Conservation (phyloP, 1,140 invertebrate genomes). For the Brachystomella parvula region DNA sequence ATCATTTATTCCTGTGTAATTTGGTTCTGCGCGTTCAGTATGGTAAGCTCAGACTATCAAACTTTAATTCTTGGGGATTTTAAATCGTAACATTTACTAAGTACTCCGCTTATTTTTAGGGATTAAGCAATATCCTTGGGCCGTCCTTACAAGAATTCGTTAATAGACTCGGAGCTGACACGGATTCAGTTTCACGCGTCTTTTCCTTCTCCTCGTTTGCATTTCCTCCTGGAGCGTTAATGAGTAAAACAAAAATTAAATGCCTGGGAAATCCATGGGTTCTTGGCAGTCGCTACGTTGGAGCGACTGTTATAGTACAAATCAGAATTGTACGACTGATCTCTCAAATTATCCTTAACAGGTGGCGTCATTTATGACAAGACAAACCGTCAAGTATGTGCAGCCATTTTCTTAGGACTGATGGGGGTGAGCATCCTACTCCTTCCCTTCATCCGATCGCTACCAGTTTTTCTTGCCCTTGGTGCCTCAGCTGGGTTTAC, state of each 20-base stretch:
- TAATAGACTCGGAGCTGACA: neutral
- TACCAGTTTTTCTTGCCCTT: neutral
- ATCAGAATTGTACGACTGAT: neutral
- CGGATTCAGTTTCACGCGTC: neutral
- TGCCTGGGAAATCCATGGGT: too few relatives aligned
- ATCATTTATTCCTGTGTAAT: neutral
- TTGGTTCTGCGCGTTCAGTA: neutral
- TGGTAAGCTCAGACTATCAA: neutral
- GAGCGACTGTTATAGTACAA: too few relatives aligned
- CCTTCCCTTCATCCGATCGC: neutral
- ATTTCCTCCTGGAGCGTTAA: neutral
- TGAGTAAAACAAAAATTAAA: neutral
- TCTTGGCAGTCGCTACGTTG: too few relatives aligned
- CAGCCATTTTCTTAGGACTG: neutral
- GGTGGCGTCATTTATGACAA: neutral
- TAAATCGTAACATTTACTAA: neutral
- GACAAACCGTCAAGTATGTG: neutral
- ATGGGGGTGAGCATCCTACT: neutral
- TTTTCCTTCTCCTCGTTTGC: neutral
- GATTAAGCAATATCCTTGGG: neutral
- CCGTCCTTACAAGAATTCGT: neutral
- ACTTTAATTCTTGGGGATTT: neutral
- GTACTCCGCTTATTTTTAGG: neutral
- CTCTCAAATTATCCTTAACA: neutral
- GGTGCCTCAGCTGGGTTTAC: neutral